Evolutionary conservation across 2,113 vertebrate species (phyloP).

Genomic region (Nothobranchius furzeri): DNA sequence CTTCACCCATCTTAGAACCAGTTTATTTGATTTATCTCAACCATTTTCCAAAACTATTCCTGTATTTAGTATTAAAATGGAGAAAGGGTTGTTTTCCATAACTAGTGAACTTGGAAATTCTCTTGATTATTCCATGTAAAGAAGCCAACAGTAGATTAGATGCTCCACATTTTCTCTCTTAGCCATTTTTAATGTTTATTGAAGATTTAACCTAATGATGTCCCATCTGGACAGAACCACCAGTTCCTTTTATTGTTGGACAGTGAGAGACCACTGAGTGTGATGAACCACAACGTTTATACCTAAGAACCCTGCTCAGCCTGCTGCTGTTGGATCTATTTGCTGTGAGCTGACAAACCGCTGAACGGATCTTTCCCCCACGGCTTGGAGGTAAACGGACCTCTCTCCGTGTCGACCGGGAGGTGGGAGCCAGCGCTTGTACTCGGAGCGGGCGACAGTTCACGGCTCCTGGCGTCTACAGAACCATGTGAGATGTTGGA

Average conservation of each 20-base stretch:
- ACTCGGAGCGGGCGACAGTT: constrained; percentile 30
- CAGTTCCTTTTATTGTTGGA: constrained; percentile 21
- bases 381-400: constrained; percentile 33
- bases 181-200: constrained; percentile 13
- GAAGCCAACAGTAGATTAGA: neutral
- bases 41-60: neutral
- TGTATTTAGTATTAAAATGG: constrained; percentile 8
- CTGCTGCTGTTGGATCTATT: constrained; percentile 23
- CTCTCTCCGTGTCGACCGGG: constrained; percentile 11
- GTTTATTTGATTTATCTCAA: constrained; percentile 19
- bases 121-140: neutral
- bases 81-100: neutral
- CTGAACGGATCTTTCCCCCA: constrained; percentile 4
- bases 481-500: constrained; percentile 31
- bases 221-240: neutral
- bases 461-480: constrained; percentile 21
- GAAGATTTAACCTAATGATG: constrained; percentile 20
- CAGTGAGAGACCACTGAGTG: constrained; percentile 15
- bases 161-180: constrained; percentile 8
- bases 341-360: constrained; percentile 13
- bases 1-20: neutral
- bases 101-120: too few relatives aligned
- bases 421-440: constrained; percentile 16
- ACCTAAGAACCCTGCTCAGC: neutral
- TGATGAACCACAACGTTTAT: constrained; percentile 21